A percentile compares a stretch with the other conserved stretches of the same genome.
phyloP scores from a whole-genome alignment of 2,888 invertebrate genomes.

The Nephrotoma flavescens region DNA sequence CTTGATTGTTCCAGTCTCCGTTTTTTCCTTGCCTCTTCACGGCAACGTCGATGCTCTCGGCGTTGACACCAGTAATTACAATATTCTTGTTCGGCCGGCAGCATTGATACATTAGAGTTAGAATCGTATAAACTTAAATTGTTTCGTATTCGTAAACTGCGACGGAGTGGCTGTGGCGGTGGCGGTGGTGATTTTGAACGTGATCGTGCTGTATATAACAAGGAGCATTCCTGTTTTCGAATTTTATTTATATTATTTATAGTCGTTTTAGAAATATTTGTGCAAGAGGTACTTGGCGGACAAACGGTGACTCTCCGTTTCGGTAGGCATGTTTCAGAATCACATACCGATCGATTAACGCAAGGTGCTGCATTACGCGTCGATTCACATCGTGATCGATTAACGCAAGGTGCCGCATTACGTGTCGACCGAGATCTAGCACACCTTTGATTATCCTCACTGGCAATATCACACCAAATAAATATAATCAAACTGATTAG shows the following conservation, averaged over 20 bases:
- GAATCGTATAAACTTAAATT: background rate
- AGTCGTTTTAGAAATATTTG: background rate
- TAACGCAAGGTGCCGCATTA: background rate
- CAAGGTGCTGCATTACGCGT: background rate
- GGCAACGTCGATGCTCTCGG: background rate
- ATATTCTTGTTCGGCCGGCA: background rate
- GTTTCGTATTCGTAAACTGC: background rate
- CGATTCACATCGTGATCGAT: background rate
- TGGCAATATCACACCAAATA: background rate
- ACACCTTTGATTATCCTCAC: background rate
- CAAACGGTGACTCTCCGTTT: background rate
- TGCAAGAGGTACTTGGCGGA: background rate
- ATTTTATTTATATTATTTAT: background rate
- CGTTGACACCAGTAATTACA: background rate
- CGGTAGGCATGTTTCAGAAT: background rate
- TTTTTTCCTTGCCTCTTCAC: background rate
- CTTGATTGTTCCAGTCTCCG: background rate
- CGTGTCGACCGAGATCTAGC: too few species aligned
- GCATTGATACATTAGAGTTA: background rate
- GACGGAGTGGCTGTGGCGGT: background rate
- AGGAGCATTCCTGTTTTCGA: background rate
- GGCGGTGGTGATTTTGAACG: background rate
- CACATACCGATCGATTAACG: background rate
- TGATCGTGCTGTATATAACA: background rate
- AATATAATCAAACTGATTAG: background rate